These are phyloP conservation scores for Drosophila pseudoobscura DNA, from an alignment of 1,140 invertebrate genomes.

Conservation along the genomic window DNA sequence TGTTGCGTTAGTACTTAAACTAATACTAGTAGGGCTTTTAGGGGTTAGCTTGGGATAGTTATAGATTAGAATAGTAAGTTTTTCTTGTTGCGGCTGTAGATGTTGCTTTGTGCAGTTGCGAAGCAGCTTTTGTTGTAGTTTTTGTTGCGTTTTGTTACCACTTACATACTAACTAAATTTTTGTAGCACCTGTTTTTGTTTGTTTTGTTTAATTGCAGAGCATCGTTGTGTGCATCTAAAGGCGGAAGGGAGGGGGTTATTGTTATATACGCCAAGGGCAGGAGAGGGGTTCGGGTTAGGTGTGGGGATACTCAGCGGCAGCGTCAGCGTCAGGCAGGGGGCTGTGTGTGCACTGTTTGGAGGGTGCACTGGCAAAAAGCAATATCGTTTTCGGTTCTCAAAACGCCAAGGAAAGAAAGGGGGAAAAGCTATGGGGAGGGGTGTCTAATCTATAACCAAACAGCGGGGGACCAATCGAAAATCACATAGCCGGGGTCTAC, in stretches of 20 bases:
- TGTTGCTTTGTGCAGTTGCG: slow-evolving; percentile 55
- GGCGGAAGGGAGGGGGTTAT: not conserved
- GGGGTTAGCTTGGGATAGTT: slow-evolving; percentile 6
- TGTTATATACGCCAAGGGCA: not conserved
- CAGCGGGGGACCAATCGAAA: no score
- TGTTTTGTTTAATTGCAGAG: slow-evolving; percentile 24
- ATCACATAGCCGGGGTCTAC: no score
- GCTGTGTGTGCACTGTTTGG: slow-evolving; percentile 10
- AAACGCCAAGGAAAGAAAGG: not conserved
- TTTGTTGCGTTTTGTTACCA: slow-evolving; percentile 21
- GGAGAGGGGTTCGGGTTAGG: slow-evolving; percentile 5
- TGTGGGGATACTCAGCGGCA: slow-evolving; percentile 11
- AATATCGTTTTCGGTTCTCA: slow-evolving; percentile 6
- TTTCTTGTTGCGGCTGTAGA: slow-evolving; percentile 38
- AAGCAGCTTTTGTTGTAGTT: slow-evolving; percentile 52
- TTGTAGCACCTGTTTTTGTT: slow-evolving; percentile 35
- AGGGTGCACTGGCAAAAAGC: slow-evolving; percentile 39
- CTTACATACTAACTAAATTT: slow-evolving; percentile 49
- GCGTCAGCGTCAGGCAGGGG: slow-evolving; percentile 34
- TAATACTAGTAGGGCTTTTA: slow-evolving; percentile 28
- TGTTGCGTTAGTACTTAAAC: slow-evolving; percentile 30
- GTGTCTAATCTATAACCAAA: no score
- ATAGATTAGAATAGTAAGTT: slow-evolving; percentile 34
- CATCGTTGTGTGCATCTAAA: no score
- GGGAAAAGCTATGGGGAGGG: slow-evolving; percentile 8